phyloP scores from a whole-genome alignment of 2,888 invertebrate species.

The Heliconius cydno region DNA sequence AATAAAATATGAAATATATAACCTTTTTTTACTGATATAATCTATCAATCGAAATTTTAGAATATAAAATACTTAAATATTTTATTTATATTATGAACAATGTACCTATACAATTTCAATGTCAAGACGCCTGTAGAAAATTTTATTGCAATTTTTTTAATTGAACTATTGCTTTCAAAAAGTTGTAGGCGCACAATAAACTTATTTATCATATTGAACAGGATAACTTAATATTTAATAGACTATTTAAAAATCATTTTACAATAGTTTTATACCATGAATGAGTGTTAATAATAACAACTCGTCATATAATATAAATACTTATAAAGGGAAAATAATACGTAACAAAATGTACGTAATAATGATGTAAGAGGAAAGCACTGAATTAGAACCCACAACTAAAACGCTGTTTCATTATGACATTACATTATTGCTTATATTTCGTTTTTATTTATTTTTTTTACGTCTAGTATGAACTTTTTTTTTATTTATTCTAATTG shows the following conservation, averaged over 20 bases:
- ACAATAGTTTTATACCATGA: neutral
- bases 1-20: conserved; percentile 36
- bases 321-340: neutral
- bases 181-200: neutral
- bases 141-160: neutral
- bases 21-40: neutral
- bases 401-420: too few species aligned
- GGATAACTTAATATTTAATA: neutral
- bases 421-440: too few species aligned
- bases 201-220: neutral
- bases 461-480: too few species aligned
- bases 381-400: too few species aligned
- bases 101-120: neutral
- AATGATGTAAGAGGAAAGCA: too few species aligned
- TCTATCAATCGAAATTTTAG: too few species aligned
- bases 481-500: too few species aligned
- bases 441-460: too few species aligned
- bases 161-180: neutral
- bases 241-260: neutral
- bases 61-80: neutral
- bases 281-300: neutral
- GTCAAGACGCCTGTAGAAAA: neutral
- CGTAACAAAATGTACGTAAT: too few species aligned
- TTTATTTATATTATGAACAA: neutral
- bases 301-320: neutral